Evolutionary conservation across 2,797 vertebrate genomes (phyloP), one percentile per base, ranked within the genome.

Genomic region (Sebastes diploproa): DNA sequence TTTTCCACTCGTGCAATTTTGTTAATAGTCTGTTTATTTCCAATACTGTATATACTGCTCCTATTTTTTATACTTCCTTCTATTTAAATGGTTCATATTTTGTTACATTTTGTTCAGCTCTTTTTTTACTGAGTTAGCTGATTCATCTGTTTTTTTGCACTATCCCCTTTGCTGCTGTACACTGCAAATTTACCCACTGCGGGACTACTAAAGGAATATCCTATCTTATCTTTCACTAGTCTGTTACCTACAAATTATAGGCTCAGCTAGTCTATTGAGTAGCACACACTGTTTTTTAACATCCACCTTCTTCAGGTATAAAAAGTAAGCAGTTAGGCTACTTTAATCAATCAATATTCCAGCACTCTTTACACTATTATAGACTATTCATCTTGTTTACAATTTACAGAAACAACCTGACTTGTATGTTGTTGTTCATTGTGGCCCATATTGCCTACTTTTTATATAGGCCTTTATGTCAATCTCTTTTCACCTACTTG

Each of bases 301-400:
- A 50, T 50, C 46, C 18, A 50, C 46, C 46, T 50, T 20, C 18
- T 50, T 32, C 20, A 62, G 0, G 30, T 61, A 2, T 61, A 61
- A 0, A 5, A 64, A 64, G 23, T 23, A 0, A 64, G 0, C 22
- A 42, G 14, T 18, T 46, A 46, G 6, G 42, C 16, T 46, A 0
- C 42, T 46, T 25, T 64, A 27, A 27, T 27, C 36, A 63, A 7
- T 65, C 14, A 42, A 27, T 46, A 46, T 65, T 25, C 36, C 38
- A 46, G 14, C 36, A 42, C 36, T 46, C 36, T 46, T 65, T 46
- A 25, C 63, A 65, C 23, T 18, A 25, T 2, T 42, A 11, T 46
- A 65, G 6, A 16, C 42, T 46, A 46, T 46, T 18, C 36, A 14
- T 42, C 3, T 20, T 65, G 23, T 27, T 27, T 65, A 46, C 38